Conservation (phyloP, 2,888 invertebrate genomes). For the Eucriotettix oculatus region DNA sequence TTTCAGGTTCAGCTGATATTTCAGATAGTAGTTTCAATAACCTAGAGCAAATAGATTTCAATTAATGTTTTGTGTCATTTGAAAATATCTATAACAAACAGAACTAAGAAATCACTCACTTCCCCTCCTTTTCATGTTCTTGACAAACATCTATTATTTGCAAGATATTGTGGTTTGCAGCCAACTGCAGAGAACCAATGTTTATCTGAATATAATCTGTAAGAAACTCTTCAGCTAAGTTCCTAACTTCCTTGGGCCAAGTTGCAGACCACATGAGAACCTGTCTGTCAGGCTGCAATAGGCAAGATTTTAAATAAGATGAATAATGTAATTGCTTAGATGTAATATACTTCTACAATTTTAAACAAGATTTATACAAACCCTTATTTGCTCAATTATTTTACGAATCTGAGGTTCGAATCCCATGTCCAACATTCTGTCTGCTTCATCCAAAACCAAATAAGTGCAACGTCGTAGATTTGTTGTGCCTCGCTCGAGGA, state of each 20-base stretch:
- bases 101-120: constrained; percentile 5
- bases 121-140: constrained; percentile 74
- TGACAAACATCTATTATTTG: constrained; percentile 88
- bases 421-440: constrained; percentile 95
- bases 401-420: constrained; percentile 94
- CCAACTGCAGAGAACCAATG: constrained; percentile 86
- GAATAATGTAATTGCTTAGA: background rate
- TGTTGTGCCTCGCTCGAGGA: constrained; percentile 75
- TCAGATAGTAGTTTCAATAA: constrained; percentile 75
- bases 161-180: constrained; percentile 85
- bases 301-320: background rate
- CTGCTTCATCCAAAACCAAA: constrained; percentile 87
- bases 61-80: background rate
- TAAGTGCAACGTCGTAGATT: constrained; percentile 79
- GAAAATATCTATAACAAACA: background rate
- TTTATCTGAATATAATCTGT: constrained; percentile 93
- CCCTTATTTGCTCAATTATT: constrained; percentile 80
- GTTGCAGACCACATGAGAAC: constrained; percentile 99
- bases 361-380: background rate
- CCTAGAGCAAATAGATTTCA: constrained; percentile 19
- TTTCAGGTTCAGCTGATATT: constrained; percentile 82
- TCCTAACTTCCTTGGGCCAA: constrained; percentile 96
- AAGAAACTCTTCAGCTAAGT: constrained; percentile 89
- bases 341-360: background rate
- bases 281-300: constrained; percentile 7